Conservation (phyloP, 2,888 invertebrate genomes). For the Brenthis ino region DNA sequence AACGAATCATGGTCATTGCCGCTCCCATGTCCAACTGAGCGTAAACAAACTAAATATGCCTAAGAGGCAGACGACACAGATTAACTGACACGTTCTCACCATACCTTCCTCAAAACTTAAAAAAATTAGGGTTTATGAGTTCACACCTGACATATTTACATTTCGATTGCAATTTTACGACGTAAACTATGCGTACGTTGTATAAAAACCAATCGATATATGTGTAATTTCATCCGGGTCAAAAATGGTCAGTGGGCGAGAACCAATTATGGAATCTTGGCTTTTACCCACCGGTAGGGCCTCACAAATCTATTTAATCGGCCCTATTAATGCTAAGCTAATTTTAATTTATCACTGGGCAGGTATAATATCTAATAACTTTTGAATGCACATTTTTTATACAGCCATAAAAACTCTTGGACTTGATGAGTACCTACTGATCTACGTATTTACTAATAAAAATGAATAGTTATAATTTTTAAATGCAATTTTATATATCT, state of each 20-base stretch:
- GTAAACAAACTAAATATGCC: conserved; percentile 40
- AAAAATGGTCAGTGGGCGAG: conserved; percentile 55
- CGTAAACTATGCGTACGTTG: neutral
- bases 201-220: neutral
- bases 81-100: conserved; percentile 20
- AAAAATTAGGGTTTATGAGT: neutral
- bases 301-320: conserved; percentile 7
- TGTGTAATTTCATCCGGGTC: conserved; percentile 54
- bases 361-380: neutral
- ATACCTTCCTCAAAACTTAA: neutral
- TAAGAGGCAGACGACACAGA: conserved; percentile 30
- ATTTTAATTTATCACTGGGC: neutral
- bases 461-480: too few species aligned
- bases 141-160: conserved; percentile 12
- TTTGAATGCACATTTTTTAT: too few species aligned
- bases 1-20: conserved; percentile 50
- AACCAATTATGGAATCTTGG: conserved; percentile 68
- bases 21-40: conserved; percentile 48
- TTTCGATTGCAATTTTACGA: conserved; percentile 16
- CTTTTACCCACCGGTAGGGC: conserved; percentile 31
- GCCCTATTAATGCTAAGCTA: neutral
- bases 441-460: too few species aligned
- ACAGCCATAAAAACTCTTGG: too few species aligned
- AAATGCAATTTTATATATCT: too few species aligned
- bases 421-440: too few species aligned